These are phyloP conservation scores for Globodera ellingtonae DNA, from an alignment of 1,140 invertebrate species.

Conservation along the genomic window DNA sequence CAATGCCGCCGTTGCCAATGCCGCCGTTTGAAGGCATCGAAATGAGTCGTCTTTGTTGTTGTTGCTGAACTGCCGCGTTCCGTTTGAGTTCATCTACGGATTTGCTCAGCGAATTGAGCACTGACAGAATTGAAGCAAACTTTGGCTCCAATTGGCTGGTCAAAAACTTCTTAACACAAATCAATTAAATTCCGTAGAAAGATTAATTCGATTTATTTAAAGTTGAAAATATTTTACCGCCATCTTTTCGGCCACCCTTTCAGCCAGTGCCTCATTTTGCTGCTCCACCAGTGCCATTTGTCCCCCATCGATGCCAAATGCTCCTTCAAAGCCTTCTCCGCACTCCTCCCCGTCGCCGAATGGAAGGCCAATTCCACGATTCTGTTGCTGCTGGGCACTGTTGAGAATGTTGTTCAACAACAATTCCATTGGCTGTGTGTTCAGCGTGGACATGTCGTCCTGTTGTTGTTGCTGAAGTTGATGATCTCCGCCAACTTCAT, in stretches of 20 bases:
- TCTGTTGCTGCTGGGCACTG: constrained; percentile 1
- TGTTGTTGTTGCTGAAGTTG: background rate
- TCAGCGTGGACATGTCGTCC: background rate
- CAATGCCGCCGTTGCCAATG: too few relatives aligned
- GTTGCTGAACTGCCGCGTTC: background rate
- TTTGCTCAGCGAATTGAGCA: background rate
- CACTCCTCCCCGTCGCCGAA: background rate
- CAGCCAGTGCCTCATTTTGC: background rate
- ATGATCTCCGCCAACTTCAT: background rate
- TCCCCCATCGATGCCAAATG: constrained; percentile 1
- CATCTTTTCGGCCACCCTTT: background rate
- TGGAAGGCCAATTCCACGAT: background rate
- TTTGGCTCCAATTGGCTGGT: constrained; percentile 1
- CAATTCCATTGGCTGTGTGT: constrained; percentile 12
- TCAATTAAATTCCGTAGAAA: background rate
- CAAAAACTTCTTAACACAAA: background rate
- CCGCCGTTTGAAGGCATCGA: background rate
- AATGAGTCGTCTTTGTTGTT: background rate
- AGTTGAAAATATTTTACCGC: background rate
- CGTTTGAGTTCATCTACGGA: constrained; percentile 5
- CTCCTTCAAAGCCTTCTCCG: background rate
- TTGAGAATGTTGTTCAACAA: constrained; percentile 18
- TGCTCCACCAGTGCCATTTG: constrained; percentile 1
- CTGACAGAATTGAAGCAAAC: background rate
- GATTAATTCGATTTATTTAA: background rate